Evolutionary conservation across 2,888 invertebrate genomes (phyloP), one percentile per base, ranked within the genome.

Genomic region (Diarsia rubi): DNA sequence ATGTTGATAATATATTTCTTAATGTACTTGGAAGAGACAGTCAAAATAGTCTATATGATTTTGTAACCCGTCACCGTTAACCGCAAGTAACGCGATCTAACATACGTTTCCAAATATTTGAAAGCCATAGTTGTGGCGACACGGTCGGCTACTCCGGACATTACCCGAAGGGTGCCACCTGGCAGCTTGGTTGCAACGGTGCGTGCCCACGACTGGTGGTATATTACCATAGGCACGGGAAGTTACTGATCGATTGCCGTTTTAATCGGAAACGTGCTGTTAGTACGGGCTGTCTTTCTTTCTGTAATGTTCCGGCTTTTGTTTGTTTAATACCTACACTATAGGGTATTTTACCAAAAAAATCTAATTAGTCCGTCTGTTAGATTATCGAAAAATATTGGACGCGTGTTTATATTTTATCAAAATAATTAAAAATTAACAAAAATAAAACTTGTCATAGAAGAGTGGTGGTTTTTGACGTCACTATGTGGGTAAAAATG

Each of bases 61-160:
- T 60, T 57, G 62, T 72, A 72, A 75, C 31, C 31, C 31, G 45
- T 66, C 67, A 70, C 69, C 64, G 59, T 42, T 62, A 73, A 80
- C 85, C 83, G 57, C 74, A 78, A 76, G 87, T 80, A 87, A 86
- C 52, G 49, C 14, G 80, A 86, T 87, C 67, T 75, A 69, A 75
- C 86, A 82, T 82, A 82, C 83, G 80, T 87, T 85, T 86, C 84
- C 88, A 90, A 90, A 89, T 88, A 89, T 75, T 91, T 88, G 91
- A 92, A 94, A 94, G 93, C 94, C 94, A 91, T 93, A 90, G 90
- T 88, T 88, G 82, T 78, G 67, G 87, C 77, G 93, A 91, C 90
- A 94, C 90, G 94, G 92, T 92, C 84, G 90, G 92, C 83, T 93
- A 84, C 87, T 75, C 80, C 81, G 86, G 79, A 81, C 90, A 88